phyloP scores from a whole-genome alignment of 2,113 vertebrate species.

The Pachycephala philippinensis region DNA sequence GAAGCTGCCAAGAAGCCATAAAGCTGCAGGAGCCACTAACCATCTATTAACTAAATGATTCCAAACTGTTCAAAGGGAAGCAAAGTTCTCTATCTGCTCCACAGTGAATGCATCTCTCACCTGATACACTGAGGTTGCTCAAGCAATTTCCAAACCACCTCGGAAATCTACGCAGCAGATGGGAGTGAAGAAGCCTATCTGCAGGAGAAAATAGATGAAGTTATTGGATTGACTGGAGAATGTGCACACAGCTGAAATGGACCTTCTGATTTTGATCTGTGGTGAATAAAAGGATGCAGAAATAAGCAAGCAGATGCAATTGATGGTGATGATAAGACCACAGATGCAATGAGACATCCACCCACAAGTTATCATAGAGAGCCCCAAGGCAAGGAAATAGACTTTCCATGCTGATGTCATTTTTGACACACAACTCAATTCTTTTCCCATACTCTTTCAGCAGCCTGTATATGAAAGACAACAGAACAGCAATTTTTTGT shows the following conservation, averaged over 20 bases:
- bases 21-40: neutral
- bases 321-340: neutral
- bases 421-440: neutral
- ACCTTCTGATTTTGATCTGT: neutral
- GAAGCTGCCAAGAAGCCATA: neutral
- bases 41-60: neutral
- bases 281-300: neutral
- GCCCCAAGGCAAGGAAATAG: neutral
- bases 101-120: neutral
- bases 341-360: neutral
- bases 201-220: neutral
- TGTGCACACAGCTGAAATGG: neutral
- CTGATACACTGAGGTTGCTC: neutral
- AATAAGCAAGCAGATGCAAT: slow-evolving; percentile 4
- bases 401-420: neutral
- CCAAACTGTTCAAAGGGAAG: neutral
- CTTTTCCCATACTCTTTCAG: neutral
- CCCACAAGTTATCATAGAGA: neutral
- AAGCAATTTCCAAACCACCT: neutral
- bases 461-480: neutral
- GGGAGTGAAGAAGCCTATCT: neutral
- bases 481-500: neutral
- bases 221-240: neutral
- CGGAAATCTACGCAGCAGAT: neutral
- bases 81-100: neutral